These are phyloP conservation scores for Seriola rivoliana DNA, from an alignment of 2,113 vertebrate species.

Conservation along the genomic window DNA sequence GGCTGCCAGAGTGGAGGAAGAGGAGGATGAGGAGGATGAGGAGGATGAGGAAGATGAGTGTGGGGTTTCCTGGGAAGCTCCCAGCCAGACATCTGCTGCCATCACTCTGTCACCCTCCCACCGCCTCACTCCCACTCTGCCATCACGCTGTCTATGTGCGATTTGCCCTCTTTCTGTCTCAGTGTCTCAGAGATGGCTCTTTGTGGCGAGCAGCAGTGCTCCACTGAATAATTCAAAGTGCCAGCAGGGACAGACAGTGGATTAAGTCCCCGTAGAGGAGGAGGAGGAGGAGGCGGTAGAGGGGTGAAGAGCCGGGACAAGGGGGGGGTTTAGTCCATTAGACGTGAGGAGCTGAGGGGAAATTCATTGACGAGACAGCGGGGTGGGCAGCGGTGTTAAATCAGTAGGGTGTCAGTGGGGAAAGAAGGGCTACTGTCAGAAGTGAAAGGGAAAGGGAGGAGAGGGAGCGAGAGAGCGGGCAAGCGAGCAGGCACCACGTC, in stretches of 20 bases:
- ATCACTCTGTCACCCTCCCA: conserved; percentile 61
- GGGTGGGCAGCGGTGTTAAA: conserved; percentile 33
- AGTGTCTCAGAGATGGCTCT: conserved; percentile 48
- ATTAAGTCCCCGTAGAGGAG: conserved; percentile 55
- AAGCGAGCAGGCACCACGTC: conserved; percentile 35
- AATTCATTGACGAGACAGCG: conserved; percentile 9
- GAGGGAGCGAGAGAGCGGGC: conserved; percentile 1
- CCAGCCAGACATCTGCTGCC: conserved; percentile 76
- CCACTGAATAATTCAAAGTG: conserved; percentile 74
- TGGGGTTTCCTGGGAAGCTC: conserved; percentile 79
- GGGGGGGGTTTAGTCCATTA: conserved; percentile 44
- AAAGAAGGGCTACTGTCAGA: conserved; percentile 4
- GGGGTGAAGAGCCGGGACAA: conserved; percentile 33
- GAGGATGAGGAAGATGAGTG: conserved; percentile 64
- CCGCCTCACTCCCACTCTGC: conserved; percentile 26
- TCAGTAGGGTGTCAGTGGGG: conserved; percentile 10
- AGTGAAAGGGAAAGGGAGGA: conserved; percentile 36
- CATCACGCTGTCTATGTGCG: conserved; percentile 27
- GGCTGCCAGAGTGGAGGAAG: conserved; percentile 40
- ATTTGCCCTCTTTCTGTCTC: conserved; percentile 40
- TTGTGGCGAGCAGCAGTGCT: conserved; percentile 53
- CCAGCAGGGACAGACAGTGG: conserved; percentile 52
- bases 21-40: conserved; percentile 53
- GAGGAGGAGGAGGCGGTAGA: conserved; percentile 18
- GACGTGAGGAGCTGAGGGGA: conserved; percentile 35